phyloP scores from a whole-genome alignment of 2,797 vertebrate genomes.

The Chelon auratus region DNA sequence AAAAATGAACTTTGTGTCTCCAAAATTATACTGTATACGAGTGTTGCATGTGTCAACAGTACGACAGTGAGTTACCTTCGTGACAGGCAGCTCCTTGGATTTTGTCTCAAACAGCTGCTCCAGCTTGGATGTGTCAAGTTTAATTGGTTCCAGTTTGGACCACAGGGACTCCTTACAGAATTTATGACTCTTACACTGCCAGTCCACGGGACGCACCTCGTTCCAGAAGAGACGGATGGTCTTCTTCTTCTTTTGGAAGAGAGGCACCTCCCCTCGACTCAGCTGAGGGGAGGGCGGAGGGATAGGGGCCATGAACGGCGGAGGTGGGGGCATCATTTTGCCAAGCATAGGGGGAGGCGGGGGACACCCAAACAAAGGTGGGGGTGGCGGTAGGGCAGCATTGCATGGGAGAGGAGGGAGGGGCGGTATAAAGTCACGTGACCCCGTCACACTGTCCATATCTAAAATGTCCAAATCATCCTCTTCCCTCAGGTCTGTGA shows the following conservation, averaged over 20 bases:
- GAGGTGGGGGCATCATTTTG: slow-evolving; percentile 92
- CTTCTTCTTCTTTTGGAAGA: slow-evolving; percentile 98
- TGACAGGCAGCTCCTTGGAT: slow-evolving; percentile 96
- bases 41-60: neutral
- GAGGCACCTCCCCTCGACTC: slow-evolving; percentile 87
- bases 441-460: slow-evolving; percentile 84
- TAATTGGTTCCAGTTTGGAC: slow-evolving; percentile 96
- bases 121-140: slow-evolving; percentile 95
- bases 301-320: slow-evolving; percentile 85
- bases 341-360: slow-evolving; percentile 89
- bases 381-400: slow-evolving; percentile 89
- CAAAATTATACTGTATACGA: neutral
- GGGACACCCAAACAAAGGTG: slow-evolving; percentile 88
- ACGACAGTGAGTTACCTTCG: slow-evolving; percentile 88
- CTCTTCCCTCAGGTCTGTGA: slow-evolving; percentile 95
- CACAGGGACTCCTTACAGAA: slow-evolving; percentile 94
- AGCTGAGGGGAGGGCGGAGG: slow-evolving; percentile 91
- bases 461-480: slow-evolving; percentile 94
- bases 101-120: slow-evolving; percentile 99
- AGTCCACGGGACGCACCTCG: slow-evolving; percentile 94
- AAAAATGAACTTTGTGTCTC: slow-evolving; percentile 1
- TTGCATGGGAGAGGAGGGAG: slow-evolving; percentile 88
- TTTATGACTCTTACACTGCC: slow-evolving; percentile 92
- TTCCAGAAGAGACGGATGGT: slow-evolving; percentile 99
- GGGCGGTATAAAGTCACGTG: slow-evolving; percentile 85